Evolutionary conservation across 2,113 vertebrate species (phyloP), one percentile per base, ranked within the genome.

Genomic region (Isichthys henryi): DNA sequence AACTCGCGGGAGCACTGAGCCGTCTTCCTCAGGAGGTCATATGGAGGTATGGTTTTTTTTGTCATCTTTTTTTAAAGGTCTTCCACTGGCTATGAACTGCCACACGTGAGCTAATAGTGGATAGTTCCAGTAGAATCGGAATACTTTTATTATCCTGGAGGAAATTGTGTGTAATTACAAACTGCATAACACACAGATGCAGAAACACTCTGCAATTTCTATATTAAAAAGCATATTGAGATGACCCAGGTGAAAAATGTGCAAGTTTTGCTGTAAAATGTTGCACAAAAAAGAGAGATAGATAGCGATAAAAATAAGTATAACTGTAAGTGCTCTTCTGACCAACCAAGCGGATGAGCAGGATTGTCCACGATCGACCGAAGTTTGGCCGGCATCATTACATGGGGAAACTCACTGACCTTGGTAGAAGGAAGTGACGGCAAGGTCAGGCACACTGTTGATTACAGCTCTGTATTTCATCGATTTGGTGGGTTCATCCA

Each of bases 21-120:
- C 96, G 96, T 77, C 93, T 99, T 91, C 97, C 97, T 21, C 98
- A 99, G 93, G 96, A 97, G 88, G 97, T 99, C 50, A 96, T 99
- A 92, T 99, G 98, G 98, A 98, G 98, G 98, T 99, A 95, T 91
- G 94, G 92, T n/a, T n/a, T n/a, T n/a, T n/a, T n/a, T n/a, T n/a
- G n/a, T n/a, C n/a, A n/a, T n/a, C n/a, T n/a, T n/a, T n/a, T n/a
- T n/a, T n/a, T n/a, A n/a, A 58, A 27, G 9, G 8, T 45, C 45
- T 48, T 58, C 1, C 27, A 48, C 17, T 35, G 43, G 0, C n/a
- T 74, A 50, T 66, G 80, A 35, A 27, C 23, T 56, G 7, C 74
- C 15, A 80, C 6, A 43, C 15, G 2, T 39, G 31, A 17, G 4
- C 74, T 70, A 15, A 70, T 27, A 13, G 3, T 70, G 10, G 62